These are phyloP conservation scores for Andricus grossulariae DNA, from an alignment of 1,140 invertebrate genomes.

Conservation along the genomic window DNA sequence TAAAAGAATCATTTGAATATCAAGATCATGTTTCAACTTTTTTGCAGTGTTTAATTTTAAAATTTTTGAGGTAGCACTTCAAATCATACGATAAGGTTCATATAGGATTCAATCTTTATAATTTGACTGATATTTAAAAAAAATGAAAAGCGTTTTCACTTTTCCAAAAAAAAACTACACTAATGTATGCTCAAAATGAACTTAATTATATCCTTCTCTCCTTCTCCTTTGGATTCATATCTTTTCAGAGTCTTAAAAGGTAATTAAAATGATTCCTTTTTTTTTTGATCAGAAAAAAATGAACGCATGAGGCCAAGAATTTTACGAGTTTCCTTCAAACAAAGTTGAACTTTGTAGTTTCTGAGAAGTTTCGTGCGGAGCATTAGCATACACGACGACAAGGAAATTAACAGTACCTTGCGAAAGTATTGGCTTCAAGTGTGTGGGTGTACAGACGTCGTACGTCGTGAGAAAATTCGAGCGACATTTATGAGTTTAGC, in stretches of 20 bases:
- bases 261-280: constrained; percentile 12
- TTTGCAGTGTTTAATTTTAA: no score
- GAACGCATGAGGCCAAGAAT: neutral
- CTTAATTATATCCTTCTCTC: no score
- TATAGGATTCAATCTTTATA: no score
- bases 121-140: no score
- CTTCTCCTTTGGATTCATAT: neutral
- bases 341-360: constrained; percentile 3
- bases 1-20: no score
- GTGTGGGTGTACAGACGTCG: neutral
- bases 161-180: no score
- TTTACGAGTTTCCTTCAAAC: neutral
- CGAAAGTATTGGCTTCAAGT: neutral
- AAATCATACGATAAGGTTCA: no score
- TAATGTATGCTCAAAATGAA: no score
- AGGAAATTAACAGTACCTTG: neutral
- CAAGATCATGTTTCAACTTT: no score
- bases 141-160: no score
- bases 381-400: constrained; percentile 20
- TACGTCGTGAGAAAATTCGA: neutral
- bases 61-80: no score
- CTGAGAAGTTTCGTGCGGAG: neutral
- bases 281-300: neutral
- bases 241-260: neutral
- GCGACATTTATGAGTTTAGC: constrained; percentile 5